These are phyloP conservation scores for Yponomeuta sedellus DNA, from an alignment of 2,888 invertebrate genomes.

Conservation along the genomic window DNA sequence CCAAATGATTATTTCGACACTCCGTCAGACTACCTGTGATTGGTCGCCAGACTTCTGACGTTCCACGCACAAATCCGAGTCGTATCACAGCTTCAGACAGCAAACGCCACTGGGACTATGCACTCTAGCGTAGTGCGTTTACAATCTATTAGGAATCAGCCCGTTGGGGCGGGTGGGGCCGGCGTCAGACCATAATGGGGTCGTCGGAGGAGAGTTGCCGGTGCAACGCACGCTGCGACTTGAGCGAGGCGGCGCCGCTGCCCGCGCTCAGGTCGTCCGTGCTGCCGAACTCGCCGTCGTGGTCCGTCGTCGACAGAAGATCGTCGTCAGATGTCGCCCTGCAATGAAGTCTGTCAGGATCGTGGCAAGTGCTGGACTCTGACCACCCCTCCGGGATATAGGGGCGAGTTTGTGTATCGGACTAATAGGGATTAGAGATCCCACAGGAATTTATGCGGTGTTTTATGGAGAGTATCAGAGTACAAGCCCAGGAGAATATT, in stretches of 20 bases:
- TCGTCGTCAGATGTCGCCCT: conserved; percentile 93
- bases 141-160: neutral
- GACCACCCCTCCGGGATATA: no score
- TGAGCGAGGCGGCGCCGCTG: conserved; percentile 39
- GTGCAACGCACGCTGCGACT: conserved; percentile 61
- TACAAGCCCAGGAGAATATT: no score
- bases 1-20: no score
- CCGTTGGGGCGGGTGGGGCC: neutral
- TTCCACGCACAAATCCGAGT: no score
- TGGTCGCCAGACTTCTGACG: no score
- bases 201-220: conserved; percentile 71
- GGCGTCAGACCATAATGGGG: conserved; percentile 66
- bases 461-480: no score
- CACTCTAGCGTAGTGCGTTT: neutral
- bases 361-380: no score
- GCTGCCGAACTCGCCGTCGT: conserved; percentile 83
- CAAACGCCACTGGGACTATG: neutral
- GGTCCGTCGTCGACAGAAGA: conserved; percentile 84
- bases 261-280: conserved; percentile 76
- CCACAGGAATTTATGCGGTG: no score
- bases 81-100: no score
- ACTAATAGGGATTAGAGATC: neutral
- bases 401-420: no score
- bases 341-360: conserved; percentile 17
- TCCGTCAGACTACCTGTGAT: no score